Evolutionary conservation across 35 echinoderm and acorn worm species (phyloP).

Genomic region (Apostichopus japonicus): DNA sequence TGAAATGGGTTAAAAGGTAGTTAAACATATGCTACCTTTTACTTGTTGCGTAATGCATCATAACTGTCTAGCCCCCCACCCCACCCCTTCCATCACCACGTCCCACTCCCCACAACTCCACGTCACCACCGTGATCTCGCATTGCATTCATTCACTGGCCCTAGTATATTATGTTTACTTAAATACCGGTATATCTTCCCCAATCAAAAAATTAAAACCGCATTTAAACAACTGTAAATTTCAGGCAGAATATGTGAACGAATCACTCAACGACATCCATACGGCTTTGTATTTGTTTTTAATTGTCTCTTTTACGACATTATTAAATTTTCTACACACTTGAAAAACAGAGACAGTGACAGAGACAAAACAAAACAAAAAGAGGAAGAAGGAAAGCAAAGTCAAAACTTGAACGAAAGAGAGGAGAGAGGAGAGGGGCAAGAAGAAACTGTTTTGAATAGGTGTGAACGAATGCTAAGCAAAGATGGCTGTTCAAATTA

Average conservation of each 20-base stretch:
- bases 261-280: constrained; percentile 1
- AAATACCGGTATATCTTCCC: no score
- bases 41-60: no score
- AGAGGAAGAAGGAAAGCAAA: not conserved
- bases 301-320: constrained; percentile 14
- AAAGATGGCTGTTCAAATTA: constrained; percentile 28
- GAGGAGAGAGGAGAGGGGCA: not conserved
- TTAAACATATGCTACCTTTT: no score
- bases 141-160: not conserved
- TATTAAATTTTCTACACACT: not conserved
- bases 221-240: constrained; percentile 28
- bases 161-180: no score
- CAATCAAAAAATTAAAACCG: not conserved
- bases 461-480: constrained; percentile 28
- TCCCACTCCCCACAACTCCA: not conserved
- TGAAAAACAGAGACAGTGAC: not conserved
- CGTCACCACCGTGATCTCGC: not conserved
- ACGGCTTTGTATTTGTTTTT: constrained; percentile 42
- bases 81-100: not conserved
- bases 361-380: not conserved
- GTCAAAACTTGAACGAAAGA: not conserved
- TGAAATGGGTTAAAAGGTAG: no score
- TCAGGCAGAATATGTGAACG: not conserved
- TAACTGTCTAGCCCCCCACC: no score
- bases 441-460: not conserved